A percentile compares a stretch with the other conserved stretches of the same genome.
phyloP scores from a whole-genome alignment of 2,888 invertebrate genomes.

The Pachydiplax longipennis region DNA sequence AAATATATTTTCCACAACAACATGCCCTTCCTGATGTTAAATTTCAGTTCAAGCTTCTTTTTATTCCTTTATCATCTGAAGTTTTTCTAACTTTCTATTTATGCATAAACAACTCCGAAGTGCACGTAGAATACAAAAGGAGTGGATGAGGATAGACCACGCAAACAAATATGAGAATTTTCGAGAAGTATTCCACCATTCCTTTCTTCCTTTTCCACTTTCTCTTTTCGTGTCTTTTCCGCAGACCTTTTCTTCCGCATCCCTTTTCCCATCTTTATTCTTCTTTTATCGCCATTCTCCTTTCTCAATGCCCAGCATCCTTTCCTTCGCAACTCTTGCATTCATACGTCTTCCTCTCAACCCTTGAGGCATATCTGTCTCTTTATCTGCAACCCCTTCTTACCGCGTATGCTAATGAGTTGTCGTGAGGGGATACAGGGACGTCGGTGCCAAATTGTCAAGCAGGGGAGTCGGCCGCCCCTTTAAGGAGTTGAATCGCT shows the following conservation, averaged over 20 bases:
- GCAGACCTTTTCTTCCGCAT: neutral
- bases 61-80: no score
- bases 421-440: constrained; percentile 19
- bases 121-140: no score
- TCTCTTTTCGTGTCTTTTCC: neutral
- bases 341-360: neutral
- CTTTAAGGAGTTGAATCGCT: neutral
- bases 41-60: no score
- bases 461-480: constrained; percentile 7
- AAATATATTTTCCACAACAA: no score
- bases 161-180: no score
- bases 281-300: neutral
- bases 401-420: constrained; percentile 36
- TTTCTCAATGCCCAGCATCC: neutral
- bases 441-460: constrained; percentile 32
- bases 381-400: constrained; percentile 10
- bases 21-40: no score
- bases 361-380: neutral
- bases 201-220: neutral
- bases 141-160: neutral
- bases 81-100: no score
- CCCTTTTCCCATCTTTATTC: neutral
- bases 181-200: no score
- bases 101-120: neutral
- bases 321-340: neutral